Evolutionary conservation across 2,797 vertebrate species (phyloP).

Genomic region (Argya squamiceps): DNA sequence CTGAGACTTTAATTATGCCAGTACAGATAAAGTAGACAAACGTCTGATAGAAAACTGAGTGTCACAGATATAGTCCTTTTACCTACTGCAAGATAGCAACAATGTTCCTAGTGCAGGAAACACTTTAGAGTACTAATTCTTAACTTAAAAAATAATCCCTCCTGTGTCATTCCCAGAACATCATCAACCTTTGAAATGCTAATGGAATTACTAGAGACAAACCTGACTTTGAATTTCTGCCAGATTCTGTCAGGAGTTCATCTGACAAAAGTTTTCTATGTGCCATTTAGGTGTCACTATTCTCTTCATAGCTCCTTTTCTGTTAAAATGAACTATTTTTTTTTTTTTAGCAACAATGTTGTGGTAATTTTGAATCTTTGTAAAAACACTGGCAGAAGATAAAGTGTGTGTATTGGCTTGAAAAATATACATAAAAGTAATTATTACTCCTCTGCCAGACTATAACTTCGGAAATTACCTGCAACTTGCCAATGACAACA

Average conservation of each 20-base stretch:
- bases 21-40: background rate
- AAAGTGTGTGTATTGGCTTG: background rate
- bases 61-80: background rate
- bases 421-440: conserved; percentile 28
- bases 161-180: conserved; percentile 24
- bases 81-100: background rate
- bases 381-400: background rate
- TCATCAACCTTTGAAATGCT: conserved; percentile 24
- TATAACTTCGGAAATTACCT: background rate
- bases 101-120: background rate
- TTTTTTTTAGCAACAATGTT: background rate
- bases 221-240: conserved; percentile 11
- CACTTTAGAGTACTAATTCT: conserved; percentile 2
- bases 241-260: conserved; percentile 27
- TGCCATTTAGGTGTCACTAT: background rate
- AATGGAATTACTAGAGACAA: conserved; percentile 50
- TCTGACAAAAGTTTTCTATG: background rate
- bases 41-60: background rate
- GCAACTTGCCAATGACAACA: background rate
- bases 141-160: conserved; percentile 35
- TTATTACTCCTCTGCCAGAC: conserved; percentile 1
- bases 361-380: background rate
- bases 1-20: background rate
- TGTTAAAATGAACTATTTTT: background rate
- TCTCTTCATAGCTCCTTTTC: background rate